Evolutionary conservation across 2,888 invertebrate genomes (phyloP).

Genomic region (Mesoligia furuncula): DNA sequence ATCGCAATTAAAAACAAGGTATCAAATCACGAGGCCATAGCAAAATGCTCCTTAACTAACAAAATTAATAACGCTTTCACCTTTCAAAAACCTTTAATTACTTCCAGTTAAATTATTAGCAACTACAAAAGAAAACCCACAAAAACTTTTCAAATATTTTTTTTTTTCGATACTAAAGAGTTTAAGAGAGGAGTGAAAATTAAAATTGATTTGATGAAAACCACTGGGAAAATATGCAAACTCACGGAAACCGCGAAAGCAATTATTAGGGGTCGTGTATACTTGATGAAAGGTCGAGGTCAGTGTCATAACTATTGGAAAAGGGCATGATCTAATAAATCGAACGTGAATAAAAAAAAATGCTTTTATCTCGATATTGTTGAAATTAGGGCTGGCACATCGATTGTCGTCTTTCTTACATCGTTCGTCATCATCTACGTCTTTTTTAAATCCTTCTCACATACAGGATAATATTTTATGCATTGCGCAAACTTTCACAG

Average conservation of each 20-base stretch:
- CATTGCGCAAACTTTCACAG: no score
- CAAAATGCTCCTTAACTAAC: not conserved
- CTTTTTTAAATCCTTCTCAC: no score
- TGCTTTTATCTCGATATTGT: not conserved
- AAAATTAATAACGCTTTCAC: slow-evolving; percentile 20
- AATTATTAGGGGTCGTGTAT: slow-evolving; percentile 47
- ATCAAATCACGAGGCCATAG: not conserved
- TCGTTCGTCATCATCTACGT: no score
- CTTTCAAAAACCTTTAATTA: slow-evolving; percentile 11
- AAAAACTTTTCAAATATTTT: not conserved
- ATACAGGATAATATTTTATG: no score
- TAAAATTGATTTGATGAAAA: slow-evolving; percentile 24
- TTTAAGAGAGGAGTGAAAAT: not conserved
- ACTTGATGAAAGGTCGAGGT: slow-evolving; percentile 38
- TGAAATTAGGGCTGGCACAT: not conserved
- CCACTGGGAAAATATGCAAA: slow-evolving; percentile 15
- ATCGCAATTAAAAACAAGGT: slow-evolving; percentile 23
- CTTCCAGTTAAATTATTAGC: not conserved
- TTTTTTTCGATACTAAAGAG: not conserved
- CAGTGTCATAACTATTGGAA: slow-evolving; percentile 14
- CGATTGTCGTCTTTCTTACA: no score
- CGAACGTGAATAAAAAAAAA: slow-evolving; percentile 8
- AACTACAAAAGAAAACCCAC: not conserved
- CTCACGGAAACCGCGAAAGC: slow-evolving; percentile 38
- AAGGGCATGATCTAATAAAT: slow-evolving; percentile 21